Evolutionary conservation across 2,888 invertebrate genomes (phyloP), one percentile per base, ranked within the genome.

Genomic region (Muschampia plurimacula): DNA sequence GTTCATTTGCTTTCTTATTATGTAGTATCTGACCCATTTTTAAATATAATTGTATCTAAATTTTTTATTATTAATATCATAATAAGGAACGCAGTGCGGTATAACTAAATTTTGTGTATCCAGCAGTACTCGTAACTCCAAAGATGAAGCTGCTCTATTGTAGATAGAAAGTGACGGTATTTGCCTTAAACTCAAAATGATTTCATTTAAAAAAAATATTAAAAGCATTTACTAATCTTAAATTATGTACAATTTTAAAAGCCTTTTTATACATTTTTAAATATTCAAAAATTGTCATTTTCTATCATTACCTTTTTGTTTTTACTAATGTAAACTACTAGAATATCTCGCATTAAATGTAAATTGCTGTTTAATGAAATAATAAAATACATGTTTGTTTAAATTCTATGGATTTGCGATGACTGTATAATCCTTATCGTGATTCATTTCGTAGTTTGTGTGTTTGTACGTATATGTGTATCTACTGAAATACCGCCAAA

Each of bases 391-490:
- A 46, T 59, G 12, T 73, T 69, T 74, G 57, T 74, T 73, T 72
- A 64, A 73, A 87, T 86, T 89, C 91, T 91, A 88, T 93, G 93
- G 93, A 92, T 85, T 93, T 94, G 93, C 93, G 93, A 93, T 83
- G 91, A 93, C 93, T 93, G 93, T 92, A 82, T 79, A 86, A 84
- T 86, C 90, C 85, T 89, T 88, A 87, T 86, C 89, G 91, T 93
- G 89, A 87, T 83, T 91, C 89, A 92, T 93, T 89, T 86, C 84
- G 93, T 93, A 93, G 93, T 90, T 92, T 92, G 88, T 92, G 91
- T 95, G 90, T 91, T 88, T 93, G 90, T 94, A 90, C 91, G 91
- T 94, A 91, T 91, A 88, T 94, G 90, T 94, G 91, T 95, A 90
- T 89, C 86, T 89, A 89, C 84, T 88, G 85, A 88, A 88, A 90